A percentile compares a stretch with the other conserved stretches of the same genome.
Conservation (phyloP, 2,888 invertebrate species). For the Volucella inflata region DNA sequence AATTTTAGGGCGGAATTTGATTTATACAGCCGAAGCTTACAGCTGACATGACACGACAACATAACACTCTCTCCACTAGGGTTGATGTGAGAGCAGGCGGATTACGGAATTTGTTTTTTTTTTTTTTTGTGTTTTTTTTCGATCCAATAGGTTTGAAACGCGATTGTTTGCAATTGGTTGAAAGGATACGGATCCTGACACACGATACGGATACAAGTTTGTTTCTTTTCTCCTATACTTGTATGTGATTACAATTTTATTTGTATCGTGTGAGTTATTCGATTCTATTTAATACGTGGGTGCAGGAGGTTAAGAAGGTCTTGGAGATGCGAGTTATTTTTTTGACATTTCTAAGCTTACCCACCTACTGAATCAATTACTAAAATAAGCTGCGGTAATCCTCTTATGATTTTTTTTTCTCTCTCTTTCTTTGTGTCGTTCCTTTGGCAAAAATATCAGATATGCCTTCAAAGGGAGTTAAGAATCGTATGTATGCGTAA, state of each 20-base stretch:
- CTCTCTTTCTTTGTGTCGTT: neutral
- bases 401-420: conserved; percentile 28
- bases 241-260: conserved; percentile 54
- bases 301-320: neutral
- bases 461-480: conserved; percentile 10
- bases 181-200: conserved; percentile 31
- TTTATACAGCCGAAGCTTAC: conserved; percentile 64
- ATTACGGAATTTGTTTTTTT: conserved; percentile 31
- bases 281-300: conserved; percentile 32
- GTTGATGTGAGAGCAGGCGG: conserved; percentile 29
- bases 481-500: neutral
- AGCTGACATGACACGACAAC: conserved; percentile 62
- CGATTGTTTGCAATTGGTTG: conserved; percentile 53
- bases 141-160: conserved; percentile 52
- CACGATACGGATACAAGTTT: neutral
- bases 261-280: conserved; percentile 58
- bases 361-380: conserved; percentile 53
- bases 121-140: too few species aligned
- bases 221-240: neutral
- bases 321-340: conserved; percentile 26
- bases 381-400: conserved; percentile 54
- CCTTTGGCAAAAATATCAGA: conserved; percentile 26
- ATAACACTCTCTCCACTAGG: neutral
- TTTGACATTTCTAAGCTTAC: conserved; percentile 15
- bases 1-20: conserved; percentile 72